Evolutionary conservation across 1,140 invertebrate species (phyloP).

Genomic region (Catajapyx aquilonaris): DNA sequence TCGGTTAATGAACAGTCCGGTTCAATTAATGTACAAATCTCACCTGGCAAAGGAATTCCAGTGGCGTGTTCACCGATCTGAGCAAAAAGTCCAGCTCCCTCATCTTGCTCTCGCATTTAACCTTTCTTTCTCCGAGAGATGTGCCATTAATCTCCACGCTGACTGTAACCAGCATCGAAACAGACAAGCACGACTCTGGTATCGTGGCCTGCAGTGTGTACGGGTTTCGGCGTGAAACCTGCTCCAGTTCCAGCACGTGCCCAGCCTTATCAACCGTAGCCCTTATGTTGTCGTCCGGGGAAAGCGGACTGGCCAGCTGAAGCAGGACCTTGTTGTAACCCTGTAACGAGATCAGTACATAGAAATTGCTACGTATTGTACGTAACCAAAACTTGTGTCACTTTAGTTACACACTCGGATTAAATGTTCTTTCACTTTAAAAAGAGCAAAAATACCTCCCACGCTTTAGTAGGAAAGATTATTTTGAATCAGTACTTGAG

Average conservation of each 20-base stretch:
- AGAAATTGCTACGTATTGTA: conserved; percentile 4
- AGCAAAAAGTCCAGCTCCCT: conserved; percentile 61
- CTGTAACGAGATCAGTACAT: conserved; percentile 23
- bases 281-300: conserved; percentile 45
- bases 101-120: conserved; percentile 65
- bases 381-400: conserved; percentile 6
- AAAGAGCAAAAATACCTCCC: not conserved
- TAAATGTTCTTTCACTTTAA: not conserved
- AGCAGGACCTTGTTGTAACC: conserved; percentile 63
- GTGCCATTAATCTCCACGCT: conserved; percentile 54
- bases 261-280: conserved; percentile 56
- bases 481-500: too few species aligned
- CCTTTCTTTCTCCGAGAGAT: conserved; percentile 47
- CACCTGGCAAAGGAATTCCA: conserved; percentile 72
- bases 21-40: too few species aligned
- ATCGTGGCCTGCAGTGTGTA: conserved; percentile 59
- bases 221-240: conserved; percentile 53
- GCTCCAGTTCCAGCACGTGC: conserved; percentile 45
- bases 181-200: conserved; percentile 36
- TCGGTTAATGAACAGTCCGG: too few species aligned
- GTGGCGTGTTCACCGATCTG: conserved; percentile 47
- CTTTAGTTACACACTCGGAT: conserved; percentile 3
- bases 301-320: conserved; percentile 48
- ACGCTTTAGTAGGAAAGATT: not conserved
- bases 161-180: conserved; percentile 57